Percentiles rank a stretch among this genome's conserved stretches.
Evolutionary conservation across 2,888 invertebrate genomes (phyloP).

Genomic region (Hyposoter didymator): DNA sequence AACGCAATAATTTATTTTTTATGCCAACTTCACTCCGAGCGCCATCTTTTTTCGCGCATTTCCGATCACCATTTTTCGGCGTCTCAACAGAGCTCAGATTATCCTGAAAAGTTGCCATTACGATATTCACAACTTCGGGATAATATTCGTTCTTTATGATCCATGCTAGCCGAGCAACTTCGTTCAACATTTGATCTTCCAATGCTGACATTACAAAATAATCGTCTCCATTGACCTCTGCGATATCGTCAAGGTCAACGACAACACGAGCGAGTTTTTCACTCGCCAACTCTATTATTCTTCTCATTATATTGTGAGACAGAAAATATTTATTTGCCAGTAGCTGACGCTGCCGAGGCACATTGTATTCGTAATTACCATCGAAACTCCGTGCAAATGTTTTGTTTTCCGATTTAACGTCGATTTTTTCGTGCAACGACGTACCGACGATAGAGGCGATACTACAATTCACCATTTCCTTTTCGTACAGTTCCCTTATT

Average conservation of each 20-base stretch:
- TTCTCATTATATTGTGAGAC: slow-evolving; percentile 74
- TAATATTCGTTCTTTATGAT: slow-evolving; percentile 84
- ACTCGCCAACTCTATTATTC: slow-evolving; percentile 77
- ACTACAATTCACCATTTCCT: slow-evolving; percentile 74
- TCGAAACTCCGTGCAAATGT: not conserved
- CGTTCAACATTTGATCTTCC: slow-evolving; percentile 75
- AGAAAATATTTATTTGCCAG: slow-evolving; percentile 77
- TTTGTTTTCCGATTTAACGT: not conserved
- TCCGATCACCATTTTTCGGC: slow-evolving; percentile 33
- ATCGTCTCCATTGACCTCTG: slow-evolving; percentile 64
- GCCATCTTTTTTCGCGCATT: not conserved
- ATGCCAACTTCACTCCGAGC: slow-evolving; percentile 70
- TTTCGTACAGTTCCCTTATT: slow-evolving; percentile 74
- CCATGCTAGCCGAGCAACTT: slow-evolving; percentile 82
- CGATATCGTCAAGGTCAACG: slow-evolving; percentile 76
- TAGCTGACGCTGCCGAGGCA: slow-evolving; percentile 53
- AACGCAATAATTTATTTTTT: slow-evolving; percentile 82
- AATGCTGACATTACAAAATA: slow-evolving; percentile 76
- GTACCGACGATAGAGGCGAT: slow-evolving; percentile 51
- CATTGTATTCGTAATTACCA: slow-evolving; percentile 11
- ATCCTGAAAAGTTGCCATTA: slow-evolving; percentile 73
- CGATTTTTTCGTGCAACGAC: slow-evolving; percentile 6
- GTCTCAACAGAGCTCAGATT: slow-evolving; percentile 52
- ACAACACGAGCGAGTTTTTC: slow-evolving; percentile 82
- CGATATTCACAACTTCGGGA: slow-evolving; percentile 80